These are phyloP conservation scores for Saccostrea cuccullata DNA, from an alignment of 1,140 invertebrate species.

Conservation along the genomic window DNA sequence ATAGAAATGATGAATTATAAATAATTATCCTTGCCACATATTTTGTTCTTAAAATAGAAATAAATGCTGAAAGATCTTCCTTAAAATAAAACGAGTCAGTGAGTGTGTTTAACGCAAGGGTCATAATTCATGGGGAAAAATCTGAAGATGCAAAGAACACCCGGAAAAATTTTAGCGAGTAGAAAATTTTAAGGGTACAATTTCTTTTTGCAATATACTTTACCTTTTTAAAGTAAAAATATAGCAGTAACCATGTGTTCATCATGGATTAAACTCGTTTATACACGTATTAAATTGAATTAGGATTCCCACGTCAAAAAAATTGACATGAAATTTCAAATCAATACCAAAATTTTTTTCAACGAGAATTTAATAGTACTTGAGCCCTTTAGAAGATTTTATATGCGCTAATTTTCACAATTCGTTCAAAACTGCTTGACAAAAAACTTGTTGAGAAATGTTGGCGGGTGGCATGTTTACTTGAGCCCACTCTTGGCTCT, in stretches of 20 bases:
- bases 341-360: conserved; percentile 18
- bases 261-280: neutral
- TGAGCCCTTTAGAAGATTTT: conserved; percentile 12
- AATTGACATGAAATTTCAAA: neutral
- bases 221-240: no score
- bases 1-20: neutral
- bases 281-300: conserved; percentile 15
- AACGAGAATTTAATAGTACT: conserved; percentile 34
- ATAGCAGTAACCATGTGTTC: no score
- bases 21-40: neutral
- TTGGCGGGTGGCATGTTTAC: conserved; percentile 24
- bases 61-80: no score
- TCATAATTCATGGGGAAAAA: no score
- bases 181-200: no score
- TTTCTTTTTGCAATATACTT: no score
- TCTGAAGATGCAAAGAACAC: no score
- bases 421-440: neutral
- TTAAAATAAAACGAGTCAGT: no score
- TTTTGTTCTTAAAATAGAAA: no score
- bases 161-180: no score
- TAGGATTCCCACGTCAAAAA: neutral
- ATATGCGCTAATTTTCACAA: conserved; percentile 33
- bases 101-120: no score
- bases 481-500: neutral
- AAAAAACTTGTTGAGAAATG: conserved; percentile 29